These are phyloP conservation scores for Plagodis pulveraria DNA, from an alignment of 2,888 invertebrate genomes.

Conservation along the genomic window DNA sequence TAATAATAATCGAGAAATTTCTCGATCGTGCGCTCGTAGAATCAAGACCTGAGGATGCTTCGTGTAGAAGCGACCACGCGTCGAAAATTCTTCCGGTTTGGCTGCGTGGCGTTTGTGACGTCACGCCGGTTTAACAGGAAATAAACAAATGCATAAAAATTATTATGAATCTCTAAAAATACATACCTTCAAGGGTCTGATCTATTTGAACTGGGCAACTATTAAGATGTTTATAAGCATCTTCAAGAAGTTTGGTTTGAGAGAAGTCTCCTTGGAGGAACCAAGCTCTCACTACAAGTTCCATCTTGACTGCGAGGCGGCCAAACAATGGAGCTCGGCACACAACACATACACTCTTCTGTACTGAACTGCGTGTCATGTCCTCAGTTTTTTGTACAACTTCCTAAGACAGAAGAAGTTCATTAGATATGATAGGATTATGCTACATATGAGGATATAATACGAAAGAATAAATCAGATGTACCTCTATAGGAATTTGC, in stretches of 20 bases:
- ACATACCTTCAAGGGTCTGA: conserved; percentile 77
- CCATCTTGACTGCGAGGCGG: conserved; percentile 96
- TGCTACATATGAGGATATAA: not conserved
- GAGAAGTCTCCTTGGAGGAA: conserved; percentile 98
- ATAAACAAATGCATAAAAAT: too few relatives aligned
- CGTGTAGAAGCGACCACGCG: too few relatives aligned
- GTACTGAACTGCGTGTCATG: conserved; percentile 98
- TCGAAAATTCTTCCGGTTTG: too few relatives aligned
- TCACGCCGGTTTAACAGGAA: too few relatives aligned
- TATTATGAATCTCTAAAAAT: not conserved
- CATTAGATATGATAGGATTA: not conserved
- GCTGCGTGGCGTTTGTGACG: too few relatives aligned
- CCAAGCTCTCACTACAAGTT: conserved; percentile 98
- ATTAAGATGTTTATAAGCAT: conserved; percentile 96
- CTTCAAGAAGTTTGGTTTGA: conserved; percentile 93
- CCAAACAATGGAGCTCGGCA: conserved; percentile 97
- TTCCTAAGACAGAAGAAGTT: conserved; percentile 85
- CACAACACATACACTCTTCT: conserved; percentile 98
- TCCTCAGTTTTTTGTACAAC: conserved; percentile 96
- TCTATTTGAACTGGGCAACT: conserved; percentile 88
- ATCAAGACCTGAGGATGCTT: too few relatives aligned
- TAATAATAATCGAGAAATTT: too few relatives aligned
- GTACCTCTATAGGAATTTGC: conserved; percentile 97
- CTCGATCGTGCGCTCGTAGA: too few relatives aligned
- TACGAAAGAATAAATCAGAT: not conserved